phyloP scores from a whole-genome alignment of 2,888 invertebrate species.

The Chesias legatella region DNA sequence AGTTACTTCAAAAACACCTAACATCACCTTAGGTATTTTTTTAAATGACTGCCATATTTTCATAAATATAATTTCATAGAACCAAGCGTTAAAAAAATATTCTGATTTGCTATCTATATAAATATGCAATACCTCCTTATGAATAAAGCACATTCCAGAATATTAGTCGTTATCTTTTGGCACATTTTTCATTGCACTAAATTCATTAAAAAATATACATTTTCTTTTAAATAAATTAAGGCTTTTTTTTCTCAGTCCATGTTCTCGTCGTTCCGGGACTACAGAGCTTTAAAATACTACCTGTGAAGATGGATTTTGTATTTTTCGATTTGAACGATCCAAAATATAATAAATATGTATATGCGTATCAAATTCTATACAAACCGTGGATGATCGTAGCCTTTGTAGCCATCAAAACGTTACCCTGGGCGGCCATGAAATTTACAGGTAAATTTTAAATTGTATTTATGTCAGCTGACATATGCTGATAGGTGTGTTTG shows the following conservation, averaged over 20 bases:
- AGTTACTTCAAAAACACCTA: too few species aligned
- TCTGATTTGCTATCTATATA: too few species aligned
- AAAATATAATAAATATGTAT: conserved; percentile 38
- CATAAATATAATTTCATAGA: too few species aligned
- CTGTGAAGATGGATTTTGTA: conserved; percentile 52
- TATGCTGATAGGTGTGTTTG: conserved; percentile 1
- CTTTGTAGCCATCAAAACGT: conserved; percentile 34
- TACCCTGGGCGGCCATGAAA: conserved; percentile 47
- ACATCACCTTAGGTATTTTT: too few species aligned
- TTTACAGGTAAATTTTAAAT: conserved; percentile 41
- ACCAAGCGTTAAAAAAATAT: too few species aligned
- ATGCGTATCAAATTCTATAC: conserved; percentile 47
- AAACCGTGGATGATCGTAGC: conserved; percentile 40
- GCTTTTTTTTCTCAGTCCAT: conserved; percentile 43
- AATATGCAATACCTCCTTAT: too few species aligned
- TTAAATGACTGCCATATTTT: too few species aligned
- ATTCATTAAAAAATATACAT: too few species aligned
- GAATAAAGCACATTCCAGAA: too few species aligned
- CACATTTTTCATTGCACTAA: too few species aligned
- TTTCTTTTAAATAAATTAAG: too few species aligned
- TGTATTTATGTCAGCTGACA: neutral
- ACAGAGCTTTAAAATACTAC: conserved; percentile 39
- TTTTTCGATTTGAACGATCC: conserved; percentile 42
- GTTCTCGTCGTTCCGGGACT: conserved; percentile 45
- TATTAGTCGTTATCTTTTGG: too few species aligned